Conservation (phyloP, 2,797 vertebrate genomes). For the Enteromius paludinosus region DNA sequence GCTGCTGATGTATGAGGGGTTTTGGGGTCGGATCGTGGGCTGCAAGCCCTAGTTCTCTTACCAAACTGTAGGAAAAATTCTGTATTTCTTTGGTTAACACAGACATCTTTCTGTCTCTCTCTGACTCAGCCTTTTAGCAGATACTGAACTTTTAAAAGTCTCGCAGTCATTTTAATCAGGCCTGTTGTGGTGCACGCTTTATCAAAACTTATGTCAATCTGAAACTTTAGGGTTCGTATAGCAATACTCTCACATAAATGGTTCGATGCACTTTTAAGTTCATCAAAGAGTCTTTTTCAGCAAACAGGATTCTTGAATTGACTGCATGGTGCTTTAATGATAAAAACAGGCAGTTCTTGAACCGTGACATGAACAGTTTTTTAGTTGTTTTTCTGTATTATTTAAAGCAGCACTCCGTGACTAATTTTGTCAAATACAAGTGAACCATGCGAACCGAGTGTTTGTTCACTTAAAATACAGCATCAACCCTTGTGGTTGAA, state of each 20-base stretch:
- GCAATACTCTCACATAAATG: neutral
- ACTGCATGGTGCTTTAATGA: no score
- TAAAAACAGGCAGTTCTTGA: neutral
- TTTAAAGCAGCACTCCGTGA: neutral
- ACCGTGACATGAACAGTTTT: neutral
- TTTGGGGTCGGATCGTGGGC: slow-evolving; percentile 71
- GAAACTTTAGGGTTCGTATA: slow-evolving; percentile 49
- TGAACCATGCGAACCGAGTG: neutral
- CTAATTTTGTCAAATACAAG: neutral
- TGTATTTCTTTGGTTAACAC: slow-evolving; percentile 11
- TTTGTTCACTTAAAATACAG: neutral
- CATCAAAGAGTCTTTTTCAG: neutral
- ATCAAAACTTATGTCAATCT: slow-evolving; percentile 45
- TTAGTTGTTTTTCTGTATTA: neutral
- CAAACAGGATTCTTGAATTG: neutral
- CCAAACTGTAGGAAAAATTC: slow-evolving; percentile 65
- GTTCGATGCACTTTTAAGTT: neutral
- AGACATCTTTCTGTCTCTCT: slow-evolving; percentile 41
- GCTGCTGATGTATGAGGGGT: slow-evolving; percentile 42
- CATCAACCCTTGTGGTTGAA: slow-evolving; percentile 10
- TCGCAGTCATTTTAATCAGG: slow-evolving; percentile 3
- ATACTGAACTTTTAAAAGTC: slow-evolving; percentile 34
- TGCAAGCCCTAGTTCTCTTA: slow-evolving; percentile 21
- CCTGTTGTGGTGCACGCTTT: slow-evolving; percentile 28
- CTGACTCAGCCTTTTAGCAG: slow-evolving; percentile 56